These are phyloP conservation scores for Pteruthius melanotis DNA, from an alignment of 2,113 vertebrate genomes.

Conservation along the genomic window DNA sequence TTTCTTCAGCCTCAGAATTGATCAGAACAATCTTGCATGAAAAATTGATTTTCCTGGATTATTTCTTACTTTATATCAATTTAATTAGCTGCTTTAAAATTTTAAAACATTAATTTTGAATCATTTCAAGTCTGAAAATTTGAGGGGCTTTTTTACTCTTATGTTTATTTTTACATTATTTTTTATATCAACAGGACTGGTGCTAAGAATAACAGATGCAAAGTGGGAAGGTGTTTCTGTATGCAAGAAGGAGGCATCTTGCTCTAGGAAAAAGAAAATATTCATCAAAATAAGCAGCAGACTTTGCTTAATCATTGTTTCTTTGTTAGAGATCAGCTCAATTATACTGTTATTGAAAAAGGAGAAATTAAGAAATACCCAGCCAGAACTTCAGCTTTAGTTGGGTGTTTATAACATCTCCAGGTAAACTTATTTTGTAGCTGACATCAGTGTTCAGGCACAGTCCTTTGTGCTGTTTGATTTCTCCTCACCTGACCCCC, in stretches of 20 bases:
- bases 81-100: neutral
- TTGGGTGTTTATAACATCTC: neutral
- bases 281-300: neutral
- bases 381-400: neutral
- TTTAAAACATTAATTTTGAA: neutral
- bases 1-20: neutral
- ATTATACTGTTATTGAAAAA: neutral
- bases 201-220: constrained; percentile 28
- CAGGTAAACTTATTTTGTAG: neutral
- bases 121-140: neutral
- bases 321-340: neutral
- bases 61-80: neutral
- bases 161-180: neutral
- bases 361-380: neutral
- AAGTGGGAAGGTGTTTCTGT: constrained; percentile 33
- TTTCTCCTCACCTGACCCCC: neutral
- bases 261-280: neutral
- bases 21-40: neutral
- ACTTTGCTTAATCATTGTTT: neutral
- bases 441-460: neutral
- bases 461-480: neutral
- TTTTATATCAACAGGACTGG: neutral
- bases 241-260: neutral
- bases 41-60: neutral
- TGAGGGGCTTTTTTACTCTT: neutral